A percentile compares a stretch with the other conserved stretches of the same genome.
These are phyloP conservation scores for Ailurus styani DNA, from an alignment of 2,113 vertebrate genomes.

Conservation along the genomic window DNA sequence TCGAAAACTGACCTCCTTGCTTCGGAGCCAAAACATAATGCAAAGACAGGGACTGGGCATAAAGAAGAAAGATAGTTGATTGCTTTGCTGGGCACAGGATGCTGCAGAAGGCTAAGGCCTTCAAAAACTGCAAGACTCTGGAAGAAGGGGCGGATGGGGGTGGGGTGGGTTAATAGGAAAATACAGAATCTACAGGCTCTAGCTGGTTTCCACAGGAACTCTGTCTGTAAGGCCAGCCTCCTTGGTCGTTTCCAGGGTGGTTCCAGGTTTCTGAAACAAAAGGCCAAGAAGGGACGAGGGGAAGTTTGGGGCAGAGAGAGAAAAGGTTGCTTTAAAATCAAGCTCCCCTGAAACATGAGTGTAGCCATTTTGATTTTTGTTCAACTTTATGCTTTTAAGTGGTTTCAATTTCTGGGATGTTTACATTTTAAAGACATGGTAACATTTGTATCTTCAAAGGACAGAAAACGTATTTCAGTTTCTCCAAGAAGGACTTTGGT, in stretches of 20 bases:
- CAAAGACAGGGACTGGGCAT: neutral
- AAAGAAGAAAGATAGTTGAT: neutral
- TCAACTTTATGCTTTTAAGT: neutral
- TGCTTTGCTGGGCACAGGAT: neutral
- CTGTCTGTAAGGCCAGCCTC: neutral
- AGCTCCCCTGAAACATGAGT: neutral
- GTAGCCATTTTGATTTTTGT: neutral
- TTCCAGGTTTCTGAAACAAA: neutral
- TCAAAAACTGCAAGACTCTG: neutral
- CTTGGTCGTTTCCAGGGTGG: neutral
- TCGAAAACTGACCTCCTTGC: neutral
- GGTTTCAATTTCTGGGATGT: neutral
- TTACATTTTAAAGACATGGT: neutral
- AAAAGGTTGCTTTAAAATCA: neutral
- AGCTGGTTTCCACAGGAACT: neutral
- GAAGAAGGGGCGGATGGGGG: neutral
- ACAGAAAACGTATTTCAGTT: neutral
- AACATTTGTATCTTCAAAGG: neutral
- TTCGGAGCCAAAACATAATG: neutral
- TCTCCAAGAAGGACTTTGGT: neutral
- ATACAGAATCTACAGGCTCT: neutral
- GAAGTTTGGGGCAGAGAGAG: neutral
- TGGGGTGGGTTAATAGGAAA: neutral
- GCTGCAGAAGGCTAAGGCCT: neutral
- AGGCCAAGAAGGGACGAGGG: neutral